Evolutionary conservation across 2,888 invertebrate species (phyloP), one percentile per base, ranked within the genome.

Genomic region (Pachycephus smyrnensis): DNA sequence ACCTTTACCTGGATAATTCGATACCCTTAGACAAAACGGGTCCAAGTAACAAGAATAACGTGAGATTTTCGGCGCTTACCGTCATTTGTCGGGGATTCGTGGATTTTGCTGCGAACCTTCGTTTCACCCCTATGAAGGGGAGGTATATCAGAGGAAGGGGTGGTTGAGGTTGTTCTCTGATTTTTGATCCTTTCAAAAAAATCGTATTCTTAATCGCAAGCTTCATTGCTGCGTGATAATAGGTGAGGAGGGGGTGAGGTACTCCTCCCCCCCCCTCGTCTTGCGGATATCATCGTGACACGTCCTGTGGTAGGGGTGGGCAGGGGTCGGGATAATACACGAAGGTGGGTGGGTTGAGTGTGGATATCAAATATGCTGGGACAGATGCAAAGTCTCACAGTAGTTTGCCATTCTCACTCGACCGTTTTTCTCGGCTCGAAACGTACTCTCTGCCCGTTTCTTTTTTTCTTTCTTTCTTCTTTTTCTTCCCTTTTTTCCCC

Each of bases 351-450:
- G 71, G 32, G 69, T 32, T n/a, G n/a, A n/a, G 80, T 83, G 79
- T 80, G 83, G 86, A 85, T 87, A 91, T 91, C 87, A 90, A 91
- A 91, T 91, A 90, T 91, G 90, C 90, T 86, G 78, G 86, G 89
- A 87, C 91, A 91, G 91, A 91, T 90, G 91, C 88, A 87, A 87
- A 84, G 87, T 90, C 89, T 88, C 90, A 90, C 90, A 89, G 88
- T 90, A 90, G 90, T 90, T 90, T 89, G 87, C 88, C 84, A 90
- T 90, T 90, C 90, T 90, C 89, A 84, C 82, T 84, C 81, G 82
- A 82, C 79, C 82, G 81, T 87, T 87, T 83, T 82, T 82, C 82
- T 82, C 82, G 71, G 55, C 55, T 55, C 23, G 15, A 9, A 15
- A 55, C 55, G 23, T 55, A 23, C 2, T 23, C 71, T 23, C 31